Conservation (phyloP, 2,888 invertebrate genomes). For the Hypercompe scribonia region DNA sequence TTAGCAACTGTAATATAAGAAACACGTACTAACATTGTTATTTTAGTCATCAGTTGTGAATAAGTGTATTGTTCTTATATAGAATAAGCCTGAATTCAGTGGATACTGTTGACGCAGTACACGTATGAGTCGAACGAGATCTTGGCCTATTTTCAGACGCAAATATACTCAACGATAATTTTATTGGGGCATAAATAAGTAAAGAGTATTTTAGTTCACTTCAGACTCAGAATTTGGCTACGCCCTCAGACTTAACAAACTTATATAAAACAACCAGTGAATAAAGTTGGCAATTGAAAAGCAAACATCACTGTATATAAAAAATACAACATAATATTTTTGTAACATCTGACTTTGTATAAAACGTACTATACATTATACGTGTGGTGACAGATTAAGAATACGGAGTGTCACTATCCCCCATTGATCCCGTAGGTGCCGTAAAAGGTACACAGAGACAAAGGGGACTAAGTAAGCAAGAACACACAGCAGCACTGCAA, state of each 20-base stretch:
- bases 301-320: not conserved
- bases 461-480: too few species aligned
- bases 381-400: too few species aligned
- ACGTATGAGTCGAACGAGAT: slow-evolving; percentile 4
- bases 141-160: slow-evolving; percentile 9
- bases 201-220: not conserved
- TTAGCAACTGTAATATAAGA: slow-evolving; percentile 42
- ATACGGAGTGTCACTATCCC: too few species aligned
- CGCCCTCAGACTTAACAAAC: not conserved
- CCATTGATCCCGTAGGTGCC: too few species aligned
- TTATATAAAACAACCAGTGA: not conserved
- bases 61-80: slow-evolving; percentile 4
- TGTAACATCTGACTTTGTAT: not conserved
- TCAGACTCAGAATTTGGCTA: not conserved
- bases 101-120: slow-evolving; percentile 3
- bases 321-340: not conserved
- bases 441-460: too few species aligned
- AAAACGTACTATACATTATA: too few species aligned
- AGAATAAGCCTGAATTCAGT: slow-evolving; percentile 9
- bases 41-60: slow-evolving; percentile 7
- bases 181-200: not conserved
- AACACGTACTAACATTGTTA: slow-evolving; percentile 26
- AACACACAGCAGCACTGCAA: too few species aligned
- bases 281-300: not conserved
- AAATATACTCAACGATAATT: slow-evolving; percentile 1